Percentiles rank a stretch among this genome's conserved stretches.
Evolutionary conservation across 2,113 vertebrate species (phyloP).

Genomic region (Parus major): DNA sequence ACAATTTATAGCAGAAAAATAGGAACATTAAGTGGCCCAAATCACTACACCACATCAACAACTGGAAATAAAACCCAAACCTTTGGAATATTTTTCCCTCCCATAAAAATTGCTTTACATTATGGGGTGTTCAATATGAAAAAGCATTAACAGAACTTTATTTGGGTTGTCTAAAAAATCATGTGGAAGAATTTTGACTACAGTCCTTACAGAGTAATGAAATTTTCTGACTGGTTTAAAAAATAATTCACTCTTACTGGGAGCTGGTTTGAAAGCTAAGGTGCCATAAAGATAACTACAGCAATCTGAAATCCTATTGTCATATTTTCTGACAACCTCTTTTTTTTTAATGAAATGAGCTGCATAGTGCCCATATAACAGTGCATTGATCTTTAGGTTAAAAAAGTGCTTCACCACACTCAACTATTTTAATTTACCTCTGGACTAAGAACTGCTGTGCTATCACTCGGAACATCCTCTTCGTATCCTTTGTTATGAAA

Average conservation of each 20-base stretch:
- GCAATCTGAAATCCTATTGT: neutral
- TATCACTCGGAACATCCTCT: slow-evolving; percentile 95
- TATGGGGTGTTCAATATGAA: neutral
- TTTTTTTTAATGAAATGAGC: neutral
- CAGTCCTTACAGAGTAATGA: neutral
- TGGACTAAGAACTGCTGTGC: slow-evolving; percentile 93
- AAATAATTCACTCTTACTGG: neutral
- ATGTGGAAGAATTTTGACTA: neutral
- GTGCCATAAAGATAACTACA: neutral
- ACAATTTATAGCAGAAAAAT: neutral
- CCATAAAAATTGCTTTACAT: neutral
- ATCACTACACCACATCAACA: neutral
- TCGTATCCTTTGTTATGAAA: slow-evolving; percentile 93
- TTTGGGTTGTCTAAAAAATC: neutral
- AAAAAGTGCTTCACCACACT: neutral
- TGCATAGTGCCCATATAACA: neutral
- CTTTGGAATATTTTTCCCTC: too few species aligned
- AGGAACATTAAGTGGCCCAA: neutral
- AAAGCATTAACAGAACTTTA: neutral
- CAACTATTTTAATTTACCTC: slow-evolving; percentile 80
- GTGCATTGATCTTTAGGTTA: neutral
- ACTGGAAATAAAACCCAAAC: neutral
- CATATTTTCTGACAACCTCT: neutral
- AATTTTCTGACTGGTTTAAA: neutral
- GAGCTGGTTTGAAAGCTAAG: neutral